phyloP scores from a whole-genome alignment of 2,888 invertebrate genomes.

The Clitarchus hookeri region DNA sequence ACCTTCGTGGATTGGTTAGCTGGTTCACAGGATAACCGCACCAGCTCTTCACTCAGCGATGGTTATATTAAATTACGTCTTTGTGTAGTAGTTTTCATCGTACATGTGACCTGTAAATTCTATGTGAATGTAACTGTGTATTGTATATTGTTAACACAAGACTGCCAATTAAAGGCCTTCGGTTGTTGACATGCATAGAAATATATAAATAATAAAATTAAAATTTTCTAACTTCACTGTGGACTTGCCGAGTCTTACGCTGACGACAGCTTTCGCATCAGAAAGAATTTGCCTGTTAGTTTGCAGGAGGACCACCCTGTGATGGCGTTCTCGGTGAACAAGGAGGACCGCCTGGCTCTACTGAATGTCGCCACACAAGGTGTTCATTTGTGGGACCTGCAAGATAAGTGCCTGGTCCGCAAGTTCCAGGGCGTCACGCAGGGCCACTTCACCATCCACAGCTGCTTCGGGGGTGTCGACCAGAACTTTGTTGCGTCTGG shows the following conservation, averaged over 20 bases:
- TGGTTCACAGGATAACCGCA: too few relatives aligned
- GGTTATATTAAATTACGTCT: too few relatives aligned
- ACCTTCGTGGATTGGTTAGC: too few relatives aligned
- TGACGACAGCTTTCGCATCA: too few relatives aligned
- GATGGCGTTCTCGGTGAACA: slow-evolving; percentile 94
- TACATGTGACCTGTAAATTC: too few relatives aligned
- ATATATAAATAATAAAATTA: background rate
- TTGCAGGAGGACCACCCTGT: slow-evolving; percentile 96
- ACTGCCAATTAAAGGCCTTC: too few relatives aligned
- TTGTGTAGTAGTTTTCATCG: too few relatives aligned
- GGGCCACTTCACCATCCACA: slow-evolving; percentile 97
- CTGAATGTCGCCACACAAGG: slow-evolving; percentile 96
- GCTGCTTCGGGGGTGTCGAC: slow-evolving; percentile 96
- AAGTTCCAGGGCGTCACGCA: slow-evolving; percentile 96
- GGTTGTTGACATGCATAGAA: background rate
- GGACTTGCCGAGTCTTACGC: too few relatives aligned
- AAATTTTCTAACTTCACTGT: too few relatives aligned
- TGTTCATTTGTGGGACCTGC: slow-evolving; percentile 96
- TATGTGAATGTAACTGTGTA: too few relatives aligned
- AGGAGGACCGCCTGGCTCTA: slow-evolving; percentile 84
- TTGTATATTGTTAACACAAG: too few relatives aligned
- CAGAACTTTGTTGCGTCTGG: slow-evolving; percentile 98
- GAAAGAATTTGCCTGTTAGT: slow-evolving; percentile 56
- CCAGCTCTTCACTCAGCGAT: too few relatives aligned
- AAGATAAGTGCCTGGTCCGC: slow-evolving; percentile 83